Conservation (phyloP, 2,888 invertebrate species). For the Nephrocerus scutellatus region DNA sequence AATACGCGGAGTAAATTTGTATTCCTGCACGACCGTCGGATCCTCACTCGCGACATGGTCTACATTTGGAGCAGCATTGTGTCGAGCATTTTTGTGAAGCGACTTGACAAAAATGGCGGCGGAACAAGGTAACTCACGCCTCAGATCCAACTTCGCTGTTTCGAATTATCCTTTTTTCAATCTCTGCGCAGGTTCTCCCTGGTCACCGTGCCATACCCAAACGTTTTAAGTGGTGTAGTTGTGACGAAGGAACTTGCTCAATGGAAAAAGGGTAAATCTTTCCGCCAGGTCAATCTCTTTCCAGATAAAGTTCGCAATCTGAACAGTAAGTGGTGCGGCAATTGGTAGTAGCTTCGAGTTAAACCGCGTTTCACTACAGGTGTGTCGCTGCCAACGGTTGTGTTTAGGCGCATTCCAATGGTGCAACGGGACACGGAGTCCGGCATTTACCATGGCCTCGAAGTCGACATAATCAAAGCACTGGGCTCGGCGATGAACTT, state of each 20-base stretch:
- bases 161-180: neutral
- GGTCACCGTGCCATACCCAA: slow-evolving; percentile 68
- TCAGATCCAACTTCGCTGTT: neutral
- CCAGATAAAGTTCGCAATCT: slow-evolving; percentile 41
- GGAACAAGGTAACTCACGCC: neutral
- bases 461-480: slow-evolving; percentile 48
- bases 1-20: slow-evolving; percentile 66
- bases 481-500: slow-evolving; percentile 67
- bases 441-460: slow-evolving; percentile 32
- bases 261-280: slow-evolving; percentile 59
- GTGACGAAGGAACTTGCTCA: slow-evolving; percentile 58
- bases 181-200: slow-evolving; percentile 67
- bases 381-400: slow-evolving; percentile 28
- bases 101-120: too few relatives aligned
- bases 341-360: neutral
- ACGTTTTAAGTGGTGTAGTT: slow-evolving; percentile 51
- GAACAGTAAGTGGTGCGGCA: slow-evolving; percentile 32
- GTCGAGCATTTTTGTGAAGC: slow-evolving; percentile 66
- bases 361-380: slow-evolving; percentile 28
- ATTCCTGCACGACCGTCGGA: slow-evolving; percentile 60
- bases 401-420: slow-evolving; percentile 41
- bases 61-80: slow-evolving; percentile 73
- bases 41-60: slow-evolving; percentile 59
- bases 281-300: slow-evolving; percentile 35
- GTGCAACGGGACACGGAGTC: slow-evolving; percentile 25